phyloP scores from a whole-genome alignment of 2,113 vertebrate genomes.

The Prochilodus magdalenae region DNA sequence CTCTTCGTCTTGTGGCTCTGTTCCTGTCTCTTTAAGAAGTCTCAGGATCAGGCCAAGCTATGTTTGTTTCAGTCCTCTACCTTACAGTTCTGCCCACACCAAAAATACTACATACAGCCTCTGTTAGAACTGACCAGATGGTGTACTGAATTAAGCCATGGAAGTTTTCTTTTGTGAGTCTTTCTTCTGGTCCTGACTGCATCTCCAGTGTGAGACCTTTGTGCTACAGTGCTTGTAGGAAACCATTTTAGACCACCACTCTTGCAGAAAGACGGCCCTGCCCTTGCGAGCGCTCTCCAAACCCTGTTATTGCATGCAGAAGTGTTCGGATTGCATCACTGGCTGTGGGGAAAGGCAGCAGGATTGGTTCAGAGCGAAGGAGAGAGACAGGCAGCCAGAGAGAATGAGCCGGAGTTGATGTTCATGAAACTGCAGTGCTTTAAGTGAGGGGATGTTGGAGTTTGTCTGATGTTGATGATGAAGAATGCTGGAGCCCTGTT shows the following conservation, averaged over 20 bases:
- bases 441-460: constrained; percentile 12
- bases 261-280: constrained; percentile 67
- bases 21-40: no score
- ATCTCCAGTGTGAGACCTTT: neutral
- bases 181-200: neutral
- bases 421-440: constrained; percentile 20
- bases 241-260: constrained; percentile 32
- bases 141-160: neutral
- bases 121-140: neutral
- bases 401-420: constrained; percentile 22
- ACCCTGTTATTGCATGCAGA: constrained; percentile 75
- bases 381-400: constrained; percentile 19
- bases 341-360: constrained; percentile 71
- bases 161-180: neutral
- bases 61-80: no score
- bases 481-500: neutral
- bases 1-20: no score
- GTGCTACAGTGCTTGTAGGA: constrained; percentile 33
- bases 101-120: no score
- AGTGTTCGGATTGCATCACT: constrained; percentile 79
- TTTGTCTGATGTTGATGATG: constrained; percentile 5
- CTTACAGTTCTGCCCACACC: no score
- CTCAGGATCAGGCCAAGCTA: no score
- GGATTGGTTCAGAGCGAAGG: constrained; percentile 60
- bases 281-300: constrained; percentile 67